Conservation (phyloP, 1,140 invertebrate species). For the Drosophila melanica region DNA sequence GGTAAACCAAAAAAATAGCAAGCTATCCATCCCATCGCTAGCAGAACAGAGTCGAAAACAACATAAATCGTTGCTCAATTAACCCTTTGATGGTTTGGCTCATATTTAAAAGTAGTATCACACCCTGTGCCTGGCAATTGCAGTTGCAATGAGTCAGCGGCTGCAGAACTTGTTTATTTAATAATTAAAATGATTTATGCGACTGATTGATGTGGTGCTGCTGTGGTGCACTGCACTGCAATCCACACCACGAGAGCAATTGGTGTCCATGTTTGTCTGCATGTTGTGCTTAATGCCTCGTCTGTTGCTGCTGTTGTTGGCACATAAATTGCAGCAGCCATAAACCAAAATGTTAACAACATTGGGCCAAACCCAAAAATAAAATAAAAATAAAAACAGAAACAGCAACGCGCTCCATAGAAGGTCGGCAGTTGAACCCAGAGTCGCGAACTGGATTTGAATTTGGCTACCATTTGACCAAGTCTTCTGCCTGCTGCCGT, state of each 20-base stretch:
- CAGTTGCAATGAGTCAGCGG: slow-evolving; percentile 11
- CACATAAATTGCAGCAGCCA: slow-evolving; percentile 49
- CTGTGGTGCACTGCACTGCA: slow-evolving; percentile 29
- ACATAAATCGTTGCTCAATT: slow-evolving; percentile 52
- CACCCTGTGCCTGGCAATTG: slow-evolving; percentile 32
- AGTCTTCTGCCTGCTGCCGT: slow-evolving; percentile 64
- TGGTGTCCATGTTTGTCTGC: slow-evolving; percentile 59
- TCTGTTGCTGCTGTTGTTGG: slow-evolving; percentile 14
- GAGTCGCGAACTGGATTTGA: slow-evolving; percentile 29
- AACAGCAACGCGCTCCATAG: slow-evolving; percentile 29
- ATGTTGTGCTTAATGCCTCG: slow-evolving; percentile 57
- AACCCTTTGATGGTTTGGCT: slow-evolving; percentile 58
- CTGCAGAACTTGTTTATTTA: slow-evolving; percentile 74
- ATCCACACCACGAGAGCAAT: slow-evolving; percentile 41
- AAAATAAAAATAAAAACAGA: slow-evolving; percentile 3
- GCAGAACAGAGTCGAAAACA: neutral
- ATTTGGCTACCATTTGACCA: slow-evolving; percentile 17
- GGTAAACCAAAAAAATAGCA: neutral
- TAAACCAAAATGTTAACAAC: slow-evolving; percentile 63
- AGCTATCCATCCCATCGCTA: neutral
- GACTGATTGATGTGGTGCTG: slow-evolving; percentile 68
- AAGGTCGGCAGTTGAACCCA: slow-evolving; percentile 68
- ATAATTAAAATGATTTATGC: slow-evolving; percentile 83
- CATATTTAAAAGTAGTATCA: slow-evolving; percentile 49
- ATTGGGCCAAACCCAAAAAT: slow-evolving; percentile 57